Conservation (phyloP, 2,113 vertebrate genomes). For the Periophthalmodon schlosseri region DNA sequence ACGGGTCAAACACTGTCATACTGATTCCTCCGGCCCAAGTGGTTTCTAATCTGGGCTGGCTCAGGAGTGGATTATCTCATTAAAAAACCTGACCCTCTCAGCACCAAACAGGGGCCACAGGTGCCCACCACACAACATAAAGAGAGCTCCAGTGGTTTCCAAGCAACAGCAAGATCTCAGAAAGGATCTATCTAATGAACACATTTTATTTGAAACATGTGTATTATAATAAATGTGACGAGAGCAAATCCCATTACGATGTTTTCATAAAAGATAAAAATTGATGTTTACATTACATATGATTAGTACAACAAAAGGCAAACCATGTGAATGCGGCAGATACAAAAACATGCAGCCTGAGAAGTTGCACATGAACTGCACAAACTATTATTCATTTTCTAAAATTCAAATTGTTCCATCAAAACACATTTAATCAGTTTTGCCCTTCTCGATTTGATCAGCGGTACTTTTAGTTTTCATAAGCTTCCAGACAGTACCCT, state of each 20-base stretch:
- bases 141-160: conserved; percentile 17
- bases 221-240: conserved; percentile 15
- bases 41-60: conserved; percentile 50
- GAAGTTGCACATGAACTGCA: background rate
- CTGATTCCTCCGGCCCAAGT: conserved; percentile 47
- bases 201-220: conserved; percentile 8
- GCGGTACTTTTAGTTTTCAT: conserved; percentile 43
- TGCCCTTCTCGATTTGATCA: conserved; percentile 26
- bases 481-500: conserved; percentile 32
- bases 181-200: conserved; percentile 26
- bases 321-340: background rate
- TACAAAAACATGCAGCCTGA: background rate
- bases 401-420: background rate
- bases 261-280: background rate
- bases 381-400: background rate
- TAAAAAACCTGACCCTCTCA: conserved; percentile 55
- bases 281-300: conserved; percentile 1
- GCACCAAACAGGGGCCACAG: conserved; percentile 27
- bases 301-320: background rate
- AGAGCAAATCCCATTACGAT: conserved; percentile 1
- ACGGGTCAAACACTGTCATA: conserved; percentile 59
- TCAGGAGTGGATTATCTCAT: conserved; percentile 64
- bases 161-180: conserved; percentile 27
- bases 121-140: conserved; percentile 25
- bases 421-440: background rate